phyloP scores from a whole-genome alignment of 2,113 vertebrate genomes.

The Ochotona princeps region DNA sequence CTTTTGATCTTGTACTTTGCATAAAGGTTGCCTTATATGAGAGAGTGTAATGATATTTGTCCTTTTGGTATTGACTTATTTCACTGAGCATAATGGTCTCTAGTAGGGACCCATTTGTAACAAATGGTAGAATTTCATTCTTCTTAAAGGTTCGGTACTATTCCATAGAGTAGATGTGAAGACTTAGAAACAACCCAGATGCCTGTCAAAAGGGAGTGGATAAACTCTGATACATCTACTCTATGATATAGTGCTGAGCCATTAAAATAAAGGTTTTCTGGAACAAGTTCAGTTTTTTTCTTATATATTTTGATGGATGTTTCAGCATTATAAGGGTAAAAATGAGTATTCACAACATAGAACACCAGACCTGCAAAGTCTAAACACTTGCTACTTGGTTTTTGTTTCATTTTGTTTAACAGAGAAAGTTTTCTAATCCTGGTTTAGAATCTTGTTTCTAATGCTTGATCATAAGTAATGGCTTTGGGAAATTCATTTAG shows the following conservation, averaged over 20 bases:
- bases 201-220: no score
- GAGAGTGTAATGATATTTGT: no score
- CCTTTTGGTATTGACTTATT: no score
- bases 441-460: not conserved
- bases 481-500: not conserved
- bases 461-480: not conserved
- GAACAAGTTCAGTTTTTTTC: not conserved
- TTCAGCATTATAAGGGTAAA: not conserved
- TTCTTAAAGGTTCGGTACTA: no score
- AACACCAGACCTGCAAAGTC: not conserved
- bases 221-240: no score
- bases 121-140: not conserved
- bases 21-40: no score
- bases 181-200: no score
- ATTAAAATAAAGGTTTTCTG: conserved; percentile 15
- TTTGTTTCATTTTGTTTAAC: not conserved
- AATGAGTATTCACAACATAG: not conserved
- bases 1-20: no score
- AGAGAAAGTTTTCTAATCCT: not conserved
- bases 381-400: not conserved
- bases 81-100: no score
- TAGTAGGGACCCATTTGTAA: no score
- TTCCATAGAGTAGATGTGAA: no score
- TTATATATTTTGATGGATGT: not conserved
- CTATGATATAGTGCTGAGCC: no score